Base-by-base conservation (phyloP, 2,888 invertebrate species). In the Athripsodes cinereus region DNA sequence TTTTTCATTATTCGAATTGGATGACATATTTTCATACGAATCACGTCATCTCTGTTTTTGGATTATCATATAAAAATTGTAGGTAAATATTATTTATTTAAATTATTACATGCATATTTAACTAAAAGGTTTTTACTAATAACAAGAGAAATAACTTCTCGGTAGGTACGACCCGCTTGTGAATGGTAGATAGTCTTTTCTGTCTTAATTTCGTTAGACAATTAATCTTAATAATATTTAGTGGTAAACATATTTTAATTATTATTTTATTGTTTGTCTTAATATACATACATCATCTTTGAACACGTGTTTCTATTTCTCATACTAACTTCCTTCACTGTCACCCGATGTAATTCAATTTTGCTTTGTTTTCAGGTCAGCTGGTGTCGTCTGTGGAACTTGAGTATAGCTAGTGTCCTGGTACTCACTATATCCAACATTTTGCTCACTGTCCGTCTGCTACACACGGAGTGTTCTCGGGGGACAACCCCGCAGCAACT, bases 331-430 rank as follows among this genome's bases (percentile, higher is more conserved):
- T n/a, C n/a, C n/a, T n/a, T n/a, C n/a, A n/a, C n/a, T 26, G 3
- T 26, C 26, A 10, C 26, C 10, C 26, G 10, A 26, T 26, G 10
- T 26, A 26, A 26, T 26, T n/a, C n/a, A n/a, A 31, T 40, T 40
- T 13, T 52, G 20, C 48, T 26, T 31, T 31, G 22, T 13, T 62
- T 61, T 31, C 70, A 79, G 79, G 75, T 75, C 73, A 71, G 73
- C 31, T 77, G 77, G 76, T 74, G 86, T 67, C 84, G 85, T 66
- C 80, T 84, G 69, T 86, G 87, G 86, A 86, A 84, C 71, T 71
- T 87, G 66, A 83, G 86, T 67, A 76, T 86, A 62, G 71, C 84
- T 59, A 80, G 83, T 65, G 82, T 87, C 35, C 69, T 87, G 55
- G 78, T 83, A 34, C 75, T 90, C 62, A 83, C 86, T 22, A 68